phyloP scores from a whole-genome alignment of 2,888 invertebrate genomes.

The Drosophila mimica region DNA sequence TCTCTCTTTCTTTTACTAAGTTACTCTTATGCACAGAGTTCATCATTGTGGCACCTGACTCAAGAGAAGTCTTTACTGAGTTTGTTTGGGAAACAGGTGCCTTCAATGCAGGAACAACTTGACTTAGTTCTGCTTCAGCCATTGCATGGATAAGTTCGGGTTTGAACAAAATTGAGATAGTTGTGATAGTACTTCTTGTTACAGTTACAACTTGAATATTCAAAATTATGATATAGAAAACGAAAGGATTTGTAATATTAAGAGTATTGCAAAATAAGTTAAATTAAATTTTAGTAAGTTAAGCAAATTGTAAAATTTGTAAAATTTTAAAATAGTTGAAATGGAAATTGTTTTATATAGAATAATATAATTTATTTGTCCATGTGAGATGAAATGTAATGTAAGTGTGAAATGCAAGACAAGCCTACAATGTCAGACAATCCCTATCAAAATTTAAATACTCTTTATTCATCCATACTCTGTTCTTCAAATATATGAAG shows the following conservation, averaged over 20 bases:
- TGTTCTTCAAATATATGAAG: background rate
- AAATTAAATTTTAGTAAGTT: background rate
- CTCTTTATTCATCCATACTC: background rate
- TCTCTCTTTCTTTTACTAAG: background rate
- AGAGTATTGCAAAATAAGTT: background rate
- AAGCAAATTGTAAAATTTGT: background rate
- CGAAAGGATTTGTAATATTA: background rate
- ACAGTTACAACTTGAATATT: background rate
- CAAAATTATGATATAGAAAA: background rate
- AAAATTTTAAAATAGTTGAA: background rate
- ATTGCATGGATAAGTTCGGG: constrained; percentile 11
- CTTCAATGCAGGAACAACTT: background rate
- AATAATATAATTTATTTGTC: background rate
- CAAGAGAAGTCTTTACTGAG: background rate
- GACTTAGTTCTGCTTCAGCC: constrained; percentile 5
- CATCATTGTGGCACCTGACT: background rate
- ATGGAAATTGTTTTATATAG: background rate
- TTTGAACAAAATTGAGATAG: background rate
- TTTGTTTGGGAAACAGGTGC: constrained; percentile 5
- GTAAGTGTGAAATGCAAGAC: background rate
- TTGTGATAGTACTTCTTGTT: background rate
- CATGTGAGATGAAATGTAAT: background rate
- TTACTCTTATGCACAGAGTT: background rate
- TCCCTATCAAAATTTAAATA: background rate
- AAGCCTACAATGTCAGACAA: background rate